A percentile compares a stretch with the other conserved stretches of the same genome.
These are phyloP conservation scores for Oryzias celebensis DNA, from an alignment of 2,113 vertebrate species.

Conservation along the genomic window DNA sequence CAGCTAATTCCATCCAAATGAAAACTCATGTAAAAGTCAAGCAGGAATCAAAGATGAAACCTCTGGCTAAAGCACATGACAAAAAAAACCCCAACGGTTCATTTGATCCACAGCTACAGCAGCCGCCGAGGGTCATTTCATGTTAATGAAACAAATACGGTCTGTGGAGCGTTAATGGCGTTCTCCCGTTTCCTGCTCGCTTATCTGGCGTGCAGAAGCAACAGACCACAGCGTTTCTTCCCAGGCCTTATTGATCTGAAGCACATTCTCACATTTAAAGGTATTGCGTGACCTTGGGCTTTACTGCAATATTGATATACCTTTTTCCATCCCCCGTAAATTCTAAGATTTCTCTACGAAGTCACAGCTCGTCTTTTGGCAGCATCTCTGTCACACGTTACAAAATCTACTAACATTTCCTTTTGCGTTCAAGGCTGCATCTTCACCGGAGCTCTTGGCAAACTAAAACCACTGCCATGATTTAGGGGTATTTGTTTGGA, in stretches of 20 bases:
- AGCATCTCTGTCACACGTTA: background rate
- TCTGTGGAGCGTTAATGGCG: background rate
- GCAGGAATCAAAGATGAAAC: no score
- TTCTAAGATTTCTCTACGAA: slow-evolving; percentile 1
- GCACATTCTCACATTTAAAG: slow-evolving; percentile 7
- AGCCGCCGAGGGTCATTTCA: no score
- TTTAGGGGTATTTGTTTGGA: background rate
- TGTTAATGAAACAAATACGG: background rate
- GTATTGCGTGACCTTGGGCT: background rate
- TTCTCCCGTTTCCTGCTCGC: background rate
- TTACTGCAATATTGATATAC: slow-evolving; percentile 16
- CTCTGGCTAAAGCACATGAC: no score
- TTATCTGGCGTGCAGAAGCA: background rate
- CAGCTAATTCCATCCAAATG: no score
- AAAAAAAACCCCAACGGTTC: no score
- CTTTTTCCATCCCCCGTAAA: background rate
- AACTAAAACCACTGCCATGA: background rate
- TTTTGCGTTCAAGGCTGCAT: background rate
- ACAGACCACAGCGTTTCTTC: background rate
- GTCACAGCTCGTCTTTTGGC: slow-evolving; percentile 8
- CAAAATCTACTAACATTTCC: background rate
- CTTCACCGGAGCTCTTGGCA: background rate
- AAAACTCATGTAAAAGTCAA: no score
- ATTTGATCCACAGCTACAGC: no score
- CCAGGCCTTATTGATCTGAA: slow-evolving; percentile 10